phyloP scores from a whole-genome alignment of 2,113 vertebrate genomes.

The Vanacampus margaritifer region DNA sequence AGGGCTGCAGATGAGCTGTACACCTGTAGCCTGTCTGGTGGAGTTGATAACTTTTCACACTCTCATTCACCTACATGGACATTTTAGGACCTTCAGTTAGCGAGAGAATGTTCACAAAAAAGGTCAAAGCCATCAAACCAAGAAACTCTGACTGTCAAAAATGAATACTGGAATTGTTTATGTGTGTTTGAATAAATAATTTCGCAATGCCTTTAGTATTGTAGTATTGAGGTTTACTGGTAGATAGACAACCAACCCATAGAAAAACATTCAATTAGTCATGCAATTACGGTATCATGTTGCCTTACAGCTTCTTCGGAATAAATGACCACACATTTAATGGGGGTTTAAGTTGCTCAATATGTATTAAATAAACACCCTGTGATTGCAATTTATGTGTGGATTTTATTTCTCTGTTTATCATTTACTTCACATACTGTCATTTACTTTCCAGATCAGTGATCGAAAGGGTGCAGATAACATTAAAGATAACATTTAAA shows the following conservation, averaged over 20 bases:
- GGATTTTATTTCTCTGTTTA: not conserved
- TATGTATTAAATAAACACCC: not conserved
- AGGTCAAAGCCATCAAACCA: not conserved
- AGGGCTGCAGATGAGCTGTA: too few species aligned
- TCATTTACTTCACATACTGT: not conserved
- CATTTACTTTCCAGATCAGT: too few species aligned
- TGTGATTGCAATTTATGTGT: not conserved
- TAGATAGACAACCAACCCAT: not conserved
- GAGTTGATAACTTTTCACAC: not conserved
- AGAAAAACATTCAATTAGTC: not conserved
- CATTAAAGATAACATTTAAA: not conserved
- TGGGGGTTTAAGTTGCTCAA: not conserved
- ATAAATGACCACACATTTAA: not conserved
- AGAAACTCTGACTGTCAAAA: not conserved
- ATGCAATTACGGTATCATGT: not conserved
- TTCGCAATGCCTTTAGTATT: not conserved
- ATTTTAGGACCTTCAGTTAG: not conserved
- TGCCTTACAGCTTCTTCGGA: not conserved
- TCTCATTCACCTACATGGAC: too few species aligned
- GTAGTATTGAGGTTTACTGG: not conserved
- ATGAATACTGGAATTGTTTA: too few species aligned
- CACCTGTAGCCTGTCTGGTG: too few species aligned
- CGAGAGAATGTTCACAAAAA: too few species aligned
- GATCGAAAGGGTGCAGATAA: too few species aligned
- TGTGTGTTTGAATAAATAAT: not conserved